Conservation (phyloP, 2,888 invertebrate species). For the Nymphalis urticae region DNA sequence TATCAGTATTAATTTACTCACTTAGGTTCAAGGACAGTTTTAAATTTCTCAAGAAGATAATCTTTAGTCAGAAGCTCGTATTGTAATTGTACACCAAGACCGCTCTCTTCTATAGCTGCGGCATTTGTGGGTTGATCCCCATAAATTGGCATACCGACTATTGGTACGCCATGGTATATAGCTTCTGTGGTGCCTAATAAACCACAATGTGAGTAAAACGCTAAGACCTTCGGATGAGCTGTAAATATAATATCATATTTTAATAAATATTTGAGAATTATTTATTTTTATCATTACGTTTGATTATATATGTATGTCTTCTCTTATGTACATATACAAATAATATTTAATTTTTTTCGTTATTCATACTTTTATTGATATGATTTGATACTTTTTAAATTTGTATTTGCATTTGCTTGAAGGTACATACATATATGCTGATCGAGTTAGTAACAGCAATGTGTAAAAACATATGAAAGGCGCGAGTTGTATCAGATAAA, state of each 20-base stretch:
- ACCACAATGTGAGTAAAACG: conserved; percentile 83
- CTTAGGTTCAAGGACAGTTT: conserved; percentile 77
- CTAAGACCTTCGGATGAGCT: conserved; percentile 83
- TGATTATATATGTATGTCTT: too few species aligned
- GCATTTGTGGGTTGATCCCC: conserved; percentile 84
- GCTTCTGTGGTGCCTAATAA: conserved; percentile 82
- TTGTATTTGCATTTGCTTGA: too few species aligned
- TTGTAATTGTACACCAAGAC: conserved; percentile 72
- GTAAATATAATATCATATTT: conserved; percentile 24
- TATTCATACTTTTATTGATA: too few species aligned
- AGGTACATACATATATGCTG: too few species aligned
- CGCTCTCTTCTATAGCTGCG: conserved; percentile 77
- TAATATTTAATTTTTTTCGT: too few species aligned
- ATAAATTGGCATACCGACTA: conserved; percentile 80
- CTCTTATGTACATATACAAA: too few species aligned
- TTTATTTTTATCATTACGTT: too few species aligned
- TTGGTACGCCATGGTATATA: conserved; percentile 82
- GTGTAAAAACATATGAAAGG: too few species aligned
- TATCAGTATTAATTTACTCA: conserved; percentile 52
- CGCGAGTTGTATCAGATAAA: too few species aligned
- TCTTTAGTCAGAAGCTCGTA: conserved; percentile 76
- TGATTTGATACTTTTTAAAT: too few species aligned
- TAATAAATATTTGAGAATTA: background rate
- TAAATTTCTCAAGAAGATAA: conserved; percentile 72
- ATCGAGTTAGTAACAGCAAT: background rate